These are phyloP conservation scores for Cecropterus lyciades DNA, from an alignment of 1,140 invertebrate genomes.

Conservation along the genomic window DNA sequence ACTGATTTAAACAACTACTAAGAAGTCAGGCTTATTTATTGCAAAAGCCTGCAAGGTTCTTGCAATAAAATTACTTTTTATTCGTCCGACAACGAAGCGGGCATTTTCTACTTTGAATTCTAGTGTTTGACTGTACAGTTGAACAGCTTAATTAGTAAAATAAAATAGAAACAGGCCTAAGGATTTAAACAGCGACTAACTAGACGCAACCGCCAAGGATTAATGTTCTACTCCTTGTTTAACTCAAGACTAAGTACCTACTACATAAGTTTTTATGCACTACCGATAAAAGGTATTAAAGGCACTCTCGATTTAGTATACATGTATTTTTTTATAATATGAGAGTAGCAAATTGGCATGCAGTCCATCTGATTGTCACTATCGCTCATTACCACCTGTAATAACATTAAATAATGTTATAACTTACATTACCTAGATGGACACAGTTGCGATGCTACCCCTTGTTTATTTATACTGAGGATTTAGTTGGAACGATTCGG, in stretches of 20 bases:
- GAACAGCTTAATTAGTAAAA: constrained; percentile 32
- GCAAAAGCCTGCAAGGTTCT: constrained; percentile 12
- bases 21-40: constrained; percentile 10
- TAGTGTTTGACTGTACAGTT: constrained; percentile 2
- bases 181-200: constrained; percentile 24
- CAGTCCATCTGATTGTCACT: too few species aligned
- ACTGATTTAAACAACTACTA: constrained; percentile 5
- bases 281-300: too few species aligned
- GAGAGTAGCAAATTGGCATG: too few species aligned
- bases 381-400: too few species aligned
- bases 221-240: constrained; percentile 19
- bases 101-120: constrained; percentile 4
- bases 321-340: too few species aligned
- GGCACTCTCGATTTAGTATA: too few species aligned
- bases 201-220: constrained; percentile 3
- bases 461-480: too few species aligned
- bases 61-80: constrained; percentile 24
- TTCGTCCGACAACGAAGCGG: not conserved
- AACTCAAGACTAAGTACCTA: constrained; percentile 14
- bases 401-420: too few species aligned
- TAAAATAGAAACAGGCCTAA: constrained; percentile 28
- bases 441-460: too few species aligned
- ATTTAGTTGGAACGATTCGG: too few species aligned
- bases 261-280: not conserved
- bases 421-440: too few species aligned